Percentiles rank a stretch among this genome's conserved stretches.
Evolutionary conservation across 2,797 vertebrate species (phyloP).

Genomic region (Allobates femoralis): DNA sequence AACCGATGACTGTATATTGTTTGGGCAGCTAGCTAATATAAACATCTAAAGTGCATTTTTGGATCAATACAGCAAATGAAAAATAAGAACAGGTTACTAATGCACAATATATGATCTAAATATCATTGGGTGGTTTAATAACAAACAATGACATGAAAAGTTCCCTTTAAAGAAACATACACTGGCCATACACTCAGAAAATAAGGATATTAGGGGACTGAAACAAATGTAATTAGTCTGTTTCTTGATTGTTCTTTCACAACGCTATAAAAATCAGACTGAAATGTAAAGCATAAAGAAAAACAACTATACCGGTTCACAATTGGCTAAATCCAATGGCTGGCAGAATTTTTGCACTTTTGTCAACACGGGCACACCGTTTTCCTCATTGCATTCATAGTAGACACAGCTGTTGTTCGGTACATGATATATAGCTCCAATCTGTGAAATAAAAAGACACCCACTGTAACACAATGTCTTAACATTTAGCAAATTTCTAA

Average conservation of each 20-base stretch:
- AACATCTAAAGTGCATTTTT: no score
- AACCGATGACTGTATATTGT: no score
- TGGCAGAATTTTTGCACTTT: slow-evolving; percentile 57
- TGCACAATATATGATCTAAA: no score
- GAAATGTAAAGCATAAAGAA: not conserved
- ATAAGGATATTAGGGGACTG: no score
- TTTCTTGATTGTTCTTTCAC: not conserved
- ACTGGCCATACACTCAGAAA: no score
- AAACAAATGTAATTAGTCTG: not conserved
- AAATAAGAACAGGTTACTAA: no score
- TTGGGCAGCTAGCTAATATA: no score
- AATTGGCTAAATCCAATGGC: slow-evolving; percentile 28
- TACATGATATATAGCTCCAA: slow-evolving; percentile 34
- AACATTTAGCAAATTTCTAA: not conserved
- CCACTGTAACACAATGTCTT: not conserved
- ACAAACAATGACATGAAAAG: no score
- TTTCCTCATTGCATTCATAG: slow-evolving; percentile 51
- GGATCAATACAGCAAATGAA: no score
- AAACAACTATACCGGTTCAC: slow-evolving; percentile 41
- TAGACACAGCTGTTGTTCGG: slow-evolving; percentile 9
- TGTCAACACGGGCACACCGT: slow-evolving; percentile 48
- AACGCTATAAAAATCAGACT: not conserved
- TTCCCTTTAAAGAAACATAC: no score
- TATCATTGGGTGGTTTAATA: no score
- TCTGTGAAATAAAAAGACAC: not conserved